Percentiles rank a stretch among this genome's conserved stretches.
phyloP scores from a whole-genome alignment of 2,113 vertebrate genomes.

The Menura novaehollandiae region DNA sequence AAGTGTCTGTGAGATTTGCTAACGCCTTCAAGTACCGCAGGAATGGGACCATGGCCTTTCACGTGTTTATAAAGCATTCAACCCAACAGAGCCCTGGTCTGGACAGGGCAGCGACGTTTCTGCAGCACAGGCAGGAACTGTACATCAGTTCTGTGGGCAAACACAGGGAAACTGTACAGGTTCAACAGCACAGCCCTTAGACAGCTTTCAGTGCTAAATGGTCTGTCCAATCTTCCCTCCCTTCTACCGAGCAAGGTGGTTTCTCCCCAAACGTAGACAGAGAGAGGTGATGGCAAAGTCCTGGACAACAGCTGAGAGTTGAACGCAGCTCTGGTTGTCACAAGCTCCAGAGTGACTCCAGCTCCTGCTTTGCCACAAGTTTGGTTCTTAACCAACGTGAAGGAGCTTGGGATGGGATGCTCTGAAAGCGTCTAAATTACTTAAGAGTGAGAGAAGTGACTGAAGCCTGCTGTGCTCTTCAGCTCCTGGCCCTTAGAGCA shows the following conservation, averaged over 20 bases:
- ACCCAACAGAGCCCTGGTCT: not conserved
- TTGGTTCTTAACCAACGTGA: not conserved
- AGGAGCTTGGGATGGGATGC: not conserved
- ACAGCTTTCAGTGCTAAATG: not conserved
- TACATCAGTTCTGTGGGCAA: not conserved
- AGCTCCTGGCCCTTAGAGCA: not conserved
- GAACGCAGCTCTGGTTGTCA: not conserved
- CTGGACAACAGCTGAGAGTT: not conserved
- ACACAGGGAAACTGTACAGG: not conserved
- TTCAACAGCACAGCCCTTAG: not conserved
- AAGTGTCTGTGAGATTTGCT: slow-evolving; percentile 58
- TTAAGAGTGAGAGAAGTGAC: not conserved
- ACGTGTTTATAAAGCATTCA: not conserved
- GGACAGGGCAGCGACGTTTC: not conserved
- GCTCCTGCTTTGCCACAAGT: not conserved
- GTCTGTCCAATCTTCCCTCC: not conserved
- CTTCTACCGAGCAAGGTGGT: not conserved
- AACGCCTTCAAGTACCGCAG: not conserved
- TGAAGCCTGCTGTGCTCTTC: not conserved
- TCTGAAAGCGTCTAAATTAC: not conserved
- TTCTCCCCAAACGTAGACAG: not conserved
- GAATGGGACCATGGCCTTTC: not conserved
- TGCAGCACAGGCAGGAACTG: not conserved
- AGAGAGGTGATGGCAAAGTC: not conserved
- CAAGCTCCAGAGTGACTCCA: not conserved